A percentile compares a stretch with the other conserved stretches of the same genome.
Evolutionary conservation across 2,888 invertebrate species (phyloP).

Genomic region (Agrochola lota): DNA sequence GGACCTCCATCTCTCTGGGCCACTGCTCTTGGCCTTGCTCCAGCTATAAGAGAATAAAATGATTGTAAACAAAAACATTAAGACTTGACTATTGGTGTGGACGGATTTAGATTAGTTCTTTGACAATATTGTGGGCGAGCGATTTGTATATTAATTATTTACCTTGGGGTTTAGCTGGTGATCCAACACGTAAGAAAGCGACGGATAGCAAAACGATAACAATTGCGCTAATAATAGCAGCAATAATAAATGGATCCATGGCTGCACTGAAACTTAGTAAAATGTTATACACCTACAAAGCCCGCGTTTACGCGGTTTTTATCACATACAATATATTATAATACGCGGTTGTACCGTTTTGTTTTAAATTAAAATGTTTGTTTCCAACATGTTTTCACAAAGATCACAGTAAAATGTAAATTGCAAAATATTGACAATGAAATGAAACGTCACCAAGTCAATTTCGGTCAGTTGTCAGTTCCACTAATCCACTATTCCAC

Average conservation of each 20-base stretch:
- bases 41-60: slow-evolving; percentile 69
- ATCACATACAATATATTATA: slow-evolving; percentile 12
- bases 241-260: slow-evolving; percentile 87
- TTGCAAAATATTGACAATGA: not conserved
- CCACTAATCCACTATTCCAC: no score
- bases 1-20: slow-evolving; percentile 90
- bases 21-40: slow-evolving; percentile 81
- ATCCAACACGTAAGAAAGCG: slow-evolving; percentile 79
- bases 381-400: slow-evolving; percentile 16
- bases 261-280: slow-evolving; percentile 20
- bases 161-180: slow-evolving; percentile 82
- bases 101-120: not conserved
- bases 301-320: slow-evolving; percentile 5
- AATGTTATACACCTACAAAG: not conserved
- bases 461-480: slow-evolving; percentile 2
- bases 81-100: not conserved
- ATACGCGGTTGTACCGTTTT: not conserved
- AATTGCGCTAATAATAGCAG: slow-evolving; percentile 84
- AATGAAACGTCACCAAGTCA: slow-evolving; percentile 42
- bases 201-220: slow-evolving; percentile 80
- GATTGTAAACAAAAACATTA: slow-evolving; percentile 1
- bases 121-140: not conserved
- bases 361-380: slow-evolving; percentile 9
- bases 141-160: slow-evolving; percentile 39
- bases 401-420: not conserved